Evolutionary conservation across 1,140 invertebrate species (phyloP), one percentile per base, ranked within the genome.

Genomic region (Pantala flavescens): DNA sequence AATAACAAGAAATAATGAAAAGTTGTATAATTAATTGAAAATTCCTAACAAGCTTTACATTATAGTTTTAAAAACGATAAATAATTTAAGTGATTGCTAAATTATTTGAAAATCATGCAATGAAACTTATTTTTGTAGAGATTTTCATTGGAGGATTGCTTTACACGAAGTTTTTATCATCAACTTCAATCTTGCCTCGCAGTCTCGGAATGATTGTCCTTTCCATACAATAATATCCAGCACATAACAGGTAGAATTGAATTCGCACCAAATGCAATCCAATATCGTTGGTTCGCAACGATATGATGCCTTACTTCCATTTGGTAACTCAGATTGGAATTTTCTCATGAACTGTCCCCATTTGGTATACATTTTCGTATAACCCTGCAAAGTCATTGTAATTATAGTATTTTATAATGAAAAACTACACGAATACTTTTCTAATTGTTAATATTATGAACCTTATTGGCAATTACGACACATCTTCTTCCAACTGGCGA

Each of bases 211-310:
- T 19, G 89, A 84, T 77, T 90, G 88, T 77, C 87, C 88, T 77
- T 90, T 93, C 93, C 94, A 97, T 70, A 87, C 88, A 63, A 98
- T 83, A 7, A 94, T 84, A 82, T 97, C 95, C 71, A 97, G 81
- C 0, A 94, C 85, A 82, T 90, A 95, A 80, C 90, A 91, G 0
- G 84, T 88, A 74, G 90, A 87, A 43, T 82, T 80, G 0, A 83
- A 77, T 77, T 88, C 86, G 78, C 86, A 82, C 82, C 88, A 94
- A 49, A 97, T 87, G 80, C 93, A 94, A 82, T 97, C 95, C 7
- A 97, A 78, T 71, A 96, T 87, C n/a, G 86, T 86, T 74, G 83
- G 83, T 70, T 81, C 84, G 21, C 78, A 80, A 43, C 80, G 82
- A 24, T 78, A 77, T 55, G 79, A 74, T 24, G 80, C 77, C 55